Evolutionary conservation across 2,113 vertebrate genomes (phyloP).

Genomic region (Centropristis striata): DNA sequence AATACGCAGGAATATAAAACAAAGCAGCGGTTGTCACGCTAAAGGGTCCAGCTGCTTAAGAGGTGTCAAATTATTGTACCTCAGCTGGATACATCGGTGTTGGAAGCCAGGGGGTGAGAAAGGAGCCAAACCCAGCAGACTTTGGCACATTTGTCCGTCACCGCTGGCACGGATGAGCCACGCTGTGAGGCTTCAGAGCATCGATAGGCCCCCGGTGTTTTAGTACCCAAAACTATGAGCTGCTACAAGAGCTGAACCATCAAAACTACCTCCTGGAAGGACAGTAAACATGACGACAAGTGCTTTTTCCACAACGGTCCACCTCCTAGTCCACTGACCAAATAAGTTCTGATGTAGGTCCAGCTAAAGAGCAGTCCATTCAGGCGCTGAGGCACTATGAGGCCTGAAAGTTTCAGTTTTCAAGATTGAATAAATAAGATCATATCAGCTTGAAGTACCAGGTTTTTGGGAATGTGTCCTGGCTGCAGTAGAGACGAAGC

Average conservation of each 20-base stretch:
- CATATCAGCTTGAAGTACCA: conserved; percentile 58
- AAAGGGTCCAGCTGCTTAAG: conserved; percentile 86
- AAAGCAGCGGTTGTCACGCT: conserved; percentile 88
- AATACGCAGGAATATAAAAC: conserved; percentile 85
- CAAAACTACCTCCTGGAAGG: conserved; percentile 63
- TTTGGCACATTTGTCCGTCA: conserved; percentile 88
- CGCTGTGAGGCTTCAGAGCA: conserved; percentile 69
- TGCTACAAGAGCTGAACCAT: conserved; percentile 52
- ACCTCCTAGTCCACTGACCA: conserved; percentile 31
- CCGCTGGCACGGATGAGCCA: conserved; percentile 79
- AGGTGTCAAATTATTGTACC: conserved; percentile 91
- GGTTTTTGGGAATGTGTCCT: conserved; percentile 59
- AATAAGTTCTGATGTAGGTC: conserved; percentile 48
- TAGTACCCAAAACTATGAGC: conserved; percentile 66
- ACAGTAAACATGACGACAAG: conserved; percentile 72
- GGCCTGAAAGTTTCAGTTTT: conserved; percentile 61
- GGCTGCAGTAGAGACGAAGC: conserved; percentile 51
- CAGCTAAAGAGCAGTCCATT: conserved; percentile 32
- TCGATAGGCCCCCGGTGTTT: conserved; percentile 68
- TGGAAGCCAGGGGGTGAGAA: conserved; percentile 79
- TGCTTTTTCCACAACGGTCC: conserved; percentile 61
- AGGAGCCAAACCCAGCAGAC: conserved; percentile 84
- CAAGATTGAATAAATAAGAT: conserved; percentile 74
- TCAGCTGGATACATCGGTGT: conserved; percentile 87
- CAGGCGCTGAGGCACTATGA: conserved; percentile 27